These are phyloP conservation scores for Phania funesta DNA, from an alignment of 2,888 invertebrate species.

Conservation along the genomic window DNA sequence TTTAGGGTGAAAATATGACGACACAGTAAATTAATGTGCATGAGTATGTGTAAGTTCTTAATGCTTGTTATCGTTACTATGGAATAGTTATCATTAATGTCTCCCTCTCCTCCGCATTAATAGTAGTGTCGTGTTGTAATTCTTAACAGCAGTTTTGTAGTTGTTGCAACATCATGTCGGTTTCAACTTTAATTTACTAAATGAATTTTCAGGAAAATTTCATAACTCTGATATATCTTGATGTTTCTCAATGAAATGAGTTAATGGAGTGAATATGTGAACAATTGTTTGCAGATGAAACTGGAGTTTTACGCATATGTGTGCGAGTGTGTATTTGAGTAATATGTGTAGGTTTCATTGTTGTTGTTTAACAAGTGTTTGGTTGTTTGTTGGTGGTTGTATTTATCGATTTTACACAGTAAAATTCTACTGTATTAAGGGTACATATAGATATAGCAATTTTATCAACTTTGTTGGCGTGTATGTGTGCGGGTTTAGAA, in stretches of 20 bases:
- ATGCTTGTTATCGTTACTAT: neutral
- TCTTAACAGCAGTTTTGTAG: neutral
- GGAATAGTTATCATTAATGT: neutral
- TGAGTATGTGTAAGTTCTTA: neutral
- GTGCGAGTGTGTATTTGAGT: neutral
- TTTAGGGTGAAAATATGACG: neutral
- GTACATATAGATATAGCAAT: neutral
- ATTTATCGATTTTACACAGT: slow-evolving; percentile 33
- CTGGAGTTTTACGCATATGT: neutral
- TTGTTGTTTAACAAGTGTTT: slow-evolving; percentile 13
- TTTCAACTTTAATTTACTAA: slow-evolving; percentile 20
- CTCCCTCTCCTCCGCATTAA: neutral
- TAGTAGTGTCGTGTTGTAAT: neutral
- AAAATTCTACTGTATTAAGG: neutral
- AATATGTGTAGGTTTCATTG: slow-evolving; percentile 25
- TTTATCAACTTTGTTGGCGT: neutral
- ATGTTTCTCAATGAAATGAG: slow-evolving; percentile 28
- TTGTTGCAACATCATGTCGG: slow-evolving; percentile 3
- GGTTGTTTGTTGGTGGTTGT: neutral
- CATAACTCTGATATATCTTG: neutral
- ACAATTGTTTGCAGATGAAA: slow-evolving; percentile 3
- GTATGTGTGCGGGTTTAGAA: neutral
- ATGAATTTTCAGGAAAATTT: slow-evolving; percentile 35
- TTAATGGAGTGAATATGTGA: slow-evolving; percentile 28
- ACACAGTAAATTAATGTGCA: neutral